Percentiles rank a stretch among this genome's conserved stretches.
Evolutionary conservation across 1,140 invertebrate genomes (phyloP).

Genomic region (Hypothenemus hampei): DNA sequence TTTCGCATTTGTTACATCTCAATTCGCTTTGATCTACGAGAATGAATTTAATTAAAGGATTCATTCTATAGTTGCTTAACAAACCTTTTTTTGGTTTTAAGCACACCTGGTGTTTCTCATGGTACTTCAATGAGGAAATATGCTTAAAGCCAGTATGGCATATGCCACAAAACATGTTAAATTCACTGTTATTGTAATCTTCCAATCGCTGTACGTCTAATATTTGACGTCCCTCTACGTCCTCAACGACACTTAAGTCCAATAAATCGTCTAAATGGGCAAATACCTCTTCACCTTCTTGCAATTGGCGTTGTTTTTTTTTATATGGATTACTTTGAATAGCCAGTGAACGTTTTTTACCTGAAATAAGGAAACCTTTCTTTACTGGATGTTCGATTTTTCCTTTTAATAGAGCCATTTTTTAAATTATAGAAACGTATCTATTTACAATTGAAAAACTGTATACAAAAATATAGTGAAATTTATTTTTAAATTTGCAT

Average conservation of each 20-base stretch:
- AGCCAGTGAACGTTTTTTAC: background rate
- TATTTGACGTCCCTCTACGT: background rate
- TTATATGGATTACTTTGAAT: background rate
- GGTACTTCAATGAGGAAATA: slow-evolving; percentile 7
- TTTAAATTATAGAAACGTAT: background rate
- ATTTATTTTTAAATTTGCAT: no score
- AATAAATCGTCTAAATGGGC: slow-evolving; percentile 4
- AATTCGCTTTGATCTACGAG: background rate
- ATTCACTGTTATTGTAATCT: no score
- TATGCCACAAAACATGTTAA: slow-evolving; percentile 6
- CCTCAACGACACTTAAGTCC: slow-evolving; percentile 1
- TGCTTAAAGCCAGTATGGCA: slow-evolving; percentile 11
- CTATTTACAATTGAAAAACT: background rate
- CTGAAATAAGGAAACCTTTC: no score
- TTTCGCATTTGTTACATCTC: slow-evolving; percentile 3
- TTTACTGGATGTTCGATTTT: no score
- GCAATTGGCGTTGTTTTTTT: background rate
- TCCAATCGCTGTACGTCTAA: no score
- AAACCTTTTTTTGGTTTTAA: slow-evolving; percentile 9
- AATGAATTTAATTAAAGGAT: background rate
- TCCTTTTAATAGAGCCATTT: no score
- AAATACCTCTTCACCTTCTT: background rate
- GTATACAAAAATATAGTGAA: background rate
- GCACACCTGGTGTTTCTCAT: slow-evolving; percentile 8
- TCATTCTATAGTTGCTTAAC: background rate